Conservation (phyloP, 1,140 invertebrate species). For the Copidosoma floridanum region DNA sequence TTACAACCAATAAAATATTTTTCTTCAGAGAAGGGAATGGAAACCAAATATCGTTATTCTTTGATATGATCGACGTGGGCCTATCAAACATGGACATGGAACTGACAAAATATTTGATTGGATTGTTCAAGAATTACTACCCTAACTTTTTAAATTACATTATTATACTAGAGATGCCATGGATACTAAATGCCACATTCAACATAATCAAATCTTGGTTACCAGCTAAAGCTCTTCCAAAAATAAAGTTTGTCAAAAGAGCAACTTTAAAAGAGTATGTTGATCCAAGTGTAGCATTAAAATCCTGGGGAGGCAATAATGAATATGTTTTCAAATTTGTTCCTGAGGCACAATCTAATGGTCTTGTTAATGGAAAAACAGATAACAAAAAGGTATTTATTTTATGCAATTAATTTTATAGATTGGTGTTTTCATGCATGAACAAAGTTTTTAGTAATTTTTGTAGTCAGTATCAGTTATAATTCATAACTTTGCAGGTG, state of each 20-base stretch:
- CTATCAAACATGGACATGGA: conserved; percentile 87
- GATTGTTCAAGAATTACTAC: conserved; percentile 86
- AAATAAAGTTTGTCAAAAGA: conserved; percentile 86
- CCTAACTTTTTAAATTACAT: conserved; percentile 89
- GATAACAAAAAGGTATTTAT: conserved; percentile 58
- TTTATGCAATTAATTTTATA: conserved; percentile 4
- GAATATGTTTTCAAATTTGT: conserved; percentile 72
- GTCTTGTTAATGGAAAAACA: conserved; percentile 53
- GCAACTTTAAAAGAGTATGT: conserved; percentile 76
- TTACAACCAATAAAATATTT: conserved; percentile 5
- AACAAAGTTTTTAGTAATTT: no score
- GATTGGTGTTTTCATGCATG: conserved; percentile 6
- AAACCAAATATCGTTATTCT: conserved; percentile 79
- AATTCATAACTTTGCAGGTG: conserved; percentile 52
- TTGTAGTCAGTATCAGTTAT: no score
- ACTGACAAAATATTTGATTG: conserved; percentile 80
- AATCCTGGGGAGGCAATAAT: conserved; percentile 83
- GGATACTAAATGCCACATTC: conserved; percentile 90
- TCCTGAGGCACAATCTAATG: conserved; percentile 56
- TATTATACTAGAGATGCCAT: conserved; percentile 91
- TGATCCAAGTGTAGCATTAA: conserved; percentile 69
- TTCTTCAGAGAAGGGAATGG: conserved; percentile 67
- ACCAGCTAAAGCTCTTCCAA: conserved; percentile 83
- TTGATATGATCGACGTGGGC: conserved; percentile 86
- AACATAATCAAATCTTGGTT: conserved; percentile 88